Evolutionary conservation across 2,797 vertebrate species (phyloP), one percentile per base, ranked within the genome.

Genomic region (Argyrosomus regius): DNA sequence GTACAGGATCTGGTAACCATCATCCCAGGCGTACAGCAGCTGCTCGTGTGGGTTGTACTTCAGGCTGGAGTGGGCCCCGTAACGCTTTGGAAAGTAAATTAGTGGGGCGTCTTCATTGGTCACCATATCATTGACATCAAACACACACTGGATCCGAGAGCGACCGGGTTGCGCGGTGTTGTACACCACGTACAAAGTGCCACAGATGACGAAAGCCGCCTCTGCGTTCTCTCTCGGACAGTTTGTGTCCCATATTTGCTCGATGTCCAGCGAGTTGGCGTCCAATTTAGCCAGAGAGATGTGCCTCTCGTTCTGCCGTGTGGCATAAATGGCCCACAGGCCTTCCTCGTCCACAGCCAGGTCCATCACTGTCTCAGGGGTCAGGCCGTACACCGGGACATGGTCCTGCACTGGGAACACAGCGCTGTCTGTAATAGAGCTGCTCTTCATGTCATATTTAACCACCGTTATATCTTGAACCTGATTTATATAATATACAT

Each of bases 1-100:
- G 92, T 99, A 99, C 52, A 99, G 94, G 86, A 99, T 97, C 94
- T 99, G 98, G 92, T 99, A 99, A 70, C 98, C 98, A 0, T 99
- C 97, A 0, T 99, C 98, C 98, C 98, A 99, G 83, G 98, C 98
- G 0, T 99, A 99, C 60, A 99, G 94, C 87, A 98, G 96, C 88
- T 96, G 95, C 91, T 99, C 98, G 0, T 86, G 92, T 2, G 98
- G 98, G 89, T 95, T 98, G 90, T 99, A 99, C 92, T 99, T 98
- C 87, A 99, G 94, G 86, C 98, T 97, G 87, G 98, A 95, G 65
- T 98, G 98, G 48, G 97, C 94, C 10, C 98, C 97, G 0, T 98
- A 99, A 43, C 98, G 96, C 77, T 98, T 98, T 57, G 98, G 98
- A 83, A 99, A 99, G 77, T 99, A 99, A 56, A 98, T 92, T 13